Evolutionary conservation across 2,888 invertebrate genomes (phyloP).

Genomic region (Branchipolynoe longqiensis): DNA sequence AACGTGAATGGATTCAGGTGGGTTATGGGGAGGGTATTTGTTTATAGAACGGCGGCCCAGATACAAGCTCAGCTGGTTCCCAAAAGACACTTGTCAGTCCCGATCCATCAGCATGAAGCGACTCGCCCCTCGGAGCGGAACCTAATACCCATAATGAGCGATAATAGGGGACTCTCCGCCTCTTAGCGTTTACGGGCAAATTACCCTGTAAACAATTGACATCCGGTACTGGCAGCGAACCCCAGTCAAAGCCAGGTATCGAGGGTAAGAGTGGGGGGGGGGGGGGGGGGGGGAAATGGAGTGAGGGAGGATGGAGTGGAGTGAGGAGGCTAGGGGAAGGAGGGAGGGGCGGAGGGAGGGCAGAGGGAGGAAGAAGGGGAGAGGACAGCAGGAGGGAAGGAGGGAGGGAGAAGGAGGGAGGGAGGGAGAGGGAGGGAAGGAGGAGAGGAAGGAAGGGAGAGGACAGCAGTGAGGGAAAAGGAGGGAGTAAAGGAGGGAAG

Average conservation of each 20-base stretch:
- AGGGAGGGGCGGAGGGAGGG: too few species aligned
- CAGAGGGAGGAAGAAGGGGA: too few species aligned
- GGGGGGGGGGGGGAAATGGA: background rate
- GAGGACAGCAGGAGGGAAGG: too few species aligned
- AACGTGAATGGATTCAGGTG: background rate
- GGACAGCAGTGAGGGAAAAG: too few species aligned
- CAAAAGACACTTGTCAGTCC: constrained; percentile 33
- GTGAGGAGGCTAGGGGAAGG: background rate
- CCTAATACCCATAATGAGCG: constrained; percentile 40
- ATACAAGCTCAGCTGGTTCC: constrained; percentile 30
- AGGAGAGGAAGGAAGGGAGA: background rate
- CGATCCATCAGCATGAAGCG: background rate
- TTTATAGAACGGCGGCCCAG: background rate
- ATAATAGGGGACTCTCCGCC: constrained; percentile 36
- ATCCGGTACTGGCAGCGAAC: background rate
- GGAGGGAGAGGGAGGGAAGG: too few species aligned
- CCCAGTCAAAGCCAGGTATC: constrained; percentile 18
- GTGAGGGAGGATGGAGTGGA: background rate
- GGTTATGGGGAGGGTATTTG: background rate
- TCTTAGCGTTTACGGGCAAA: constrained; percentile 31
- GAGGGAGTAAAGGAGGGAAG: too few species aligned
- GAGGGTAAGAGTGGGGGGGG: background rate
- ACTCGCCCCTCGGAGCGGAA: background rate
- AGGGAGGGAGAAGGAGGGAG: too few species aligned
- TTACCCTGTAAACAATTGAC: constrained; percentile 48